Evolutionary conservation across 2,113 vertebrate genomes (phyloP).

Genomic region (Thalassarche chlororhynchos): DNA sequence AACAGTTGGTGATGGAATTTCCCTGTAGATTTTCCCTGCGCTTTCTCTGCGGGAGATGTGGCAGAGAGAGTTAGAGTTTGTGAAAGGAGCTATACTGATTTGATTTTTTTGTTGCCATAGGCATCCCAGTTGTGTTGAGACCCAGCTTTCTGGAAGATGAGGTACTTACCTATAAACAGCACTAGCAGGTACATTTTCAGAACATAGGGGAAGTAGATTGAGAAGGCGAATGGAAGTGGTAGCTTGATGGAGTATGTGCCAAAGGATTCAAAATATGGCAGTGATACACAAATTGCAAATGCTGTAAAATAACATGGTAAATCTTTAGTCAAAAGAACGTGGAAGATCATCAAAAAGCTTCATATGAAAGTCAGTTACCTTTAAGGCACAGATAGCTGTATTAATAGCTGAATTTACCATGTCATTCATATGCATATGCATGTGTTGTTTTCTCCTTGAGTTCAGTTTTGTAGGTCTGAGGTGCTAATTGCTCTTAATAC

Average conservation of each 20-base stretch:
- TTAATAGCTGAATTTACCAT: neutral
- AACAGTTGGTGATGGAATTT: neutral
- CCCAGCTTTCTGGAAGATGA: neutral
- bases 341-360: neutral
- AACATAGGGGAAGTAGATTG: slow-evolving; percentile 74
- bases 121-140: neutral
- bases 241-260: slow-evolving; percentile 71
- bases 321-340: neutral
- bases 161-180: slow-evolving; percentile 84
- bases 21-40: no score
- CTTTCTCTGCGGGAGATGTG: neutral
- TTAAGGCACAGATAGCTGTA: neutral
- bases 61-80: neutral
- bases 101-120: neutral
- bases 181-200: slow-evolving; percentile 81
- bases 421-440: neutral
- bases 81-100: neutral
- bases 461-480: neutral
- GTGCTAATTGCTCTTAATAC: neutral
- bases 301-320: slow-evolving; percentile 68
- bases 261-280: slow-evolving; percentile 79
- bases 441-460: neutral
- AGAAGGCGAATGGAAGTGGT: slow-evolving; percentile 61
- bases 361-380: neutral
- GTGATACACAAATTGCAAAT: slow-evolving; percentile 81